Evolutionary conservation across 2,888 invertebrate species (phyloP).

Genomic region (Dinocampus coccinellae): DNA sequence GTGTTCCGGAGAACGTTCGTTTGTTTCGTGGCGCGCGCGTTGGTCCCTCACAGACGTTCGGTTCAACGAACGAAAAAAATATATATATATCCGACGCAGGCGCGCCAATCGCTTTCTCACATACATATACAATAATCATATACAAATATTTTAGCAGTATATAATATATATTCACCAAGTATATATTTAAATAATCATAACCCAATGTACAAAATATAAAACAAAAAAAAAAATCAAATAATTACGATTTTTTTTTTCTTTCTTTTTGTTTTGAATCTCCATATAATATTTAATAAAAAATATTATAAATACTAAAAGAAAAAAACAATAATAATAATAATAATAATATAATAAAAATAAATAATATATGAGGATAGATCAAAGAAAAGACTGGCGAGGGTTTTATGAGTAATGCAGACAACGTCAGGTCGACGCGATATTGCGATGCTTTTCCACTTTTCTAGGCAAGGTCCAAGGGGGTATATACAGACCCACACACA

Average conservation of each 20-base stretch:
- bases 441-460: slow-evolving; percentile 31
- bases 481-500: not conserved
- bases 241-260: no score
- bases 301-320: not conserved
- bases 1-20: slow-evolving; percentile 10
- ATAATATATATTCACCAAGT: not conserved
- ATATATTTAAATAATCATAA: not conserved
- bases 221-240: not conserved
- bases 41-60: slow-evolving; percentile 41
- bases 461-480: slow-evolving; percentile 3
- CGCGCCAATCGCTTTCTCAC: slow-evolving; percentile 47
- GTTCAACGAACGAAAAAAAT: slow-evolving; percentile 66
- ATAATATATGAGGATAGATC: not conserved
- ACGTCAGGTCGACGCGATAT: slow-evolving; percentile 38
- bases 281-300: no score
- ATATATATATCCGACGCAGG: slow-evolving; percentile 58
- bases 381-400: slow-evolving; percentile 22
- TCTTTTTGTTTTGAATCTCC: no score
- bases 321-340: not conserved
- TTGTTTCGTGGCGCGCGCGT: slow-evolving; percentile 11
- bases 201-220: not conserved
- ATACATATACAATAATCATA: not conserved
- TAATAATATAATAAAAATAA: not conserved
- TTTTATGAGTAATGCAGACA: slow-evolving; percentile 55
- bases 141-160: not conserved